phyloP scores from a whole-genome alignment of 53 echinoderm and acorn worm genomes.

The Glandiceps talaboti region DNA sequence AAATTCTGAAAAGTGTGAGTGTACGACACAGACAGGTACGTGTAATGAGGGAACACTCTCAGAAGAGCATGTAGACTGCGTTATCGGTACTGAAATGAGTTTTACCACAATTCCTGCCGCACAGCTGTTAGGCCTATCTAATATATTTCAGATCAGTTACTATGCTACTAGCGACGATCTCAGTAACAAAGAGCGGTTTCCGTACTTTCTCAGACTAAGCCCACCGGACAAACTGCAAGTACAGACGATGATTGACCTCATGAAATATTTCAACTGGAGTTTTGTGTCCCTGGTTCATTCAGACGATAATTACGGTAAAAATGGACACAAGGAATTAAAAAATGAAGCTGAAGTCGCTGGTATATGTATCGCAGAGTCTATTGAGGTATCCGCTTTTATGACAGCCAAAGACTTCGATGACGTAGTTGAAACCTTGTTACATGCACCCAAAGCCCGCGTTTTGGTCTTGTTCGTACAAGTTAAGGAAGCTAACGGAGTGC shows the following conservation, averaged over 20 bases:
- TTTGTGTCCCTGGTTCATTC: constrained; percentile 41
- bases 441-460: constrained; percentile 26
- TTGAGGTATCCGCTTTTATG: constrained; percentile 8
- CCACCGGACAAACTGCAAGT: constrained; percentile 40
- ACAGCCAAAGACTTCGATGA: not conserved
- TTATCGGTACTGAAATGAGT: constrained; percentile 35
- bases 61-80: not conserved
- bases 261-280: constrained; percentile 24
- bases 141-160: constrained; percentile 33
- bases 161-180: constrained; percentile 40
- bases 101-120: constrained; percentile 28
- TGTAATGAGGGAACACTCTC: not conserved
- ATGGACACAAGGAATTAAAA: constrained; percentile 23
- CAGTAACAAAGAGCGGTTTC: constrained; percentile 14
- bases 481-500: constrained; percentile 38
- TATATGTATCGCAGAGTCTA: constrained; percentile 26
- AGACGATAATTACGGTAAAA: constrained; percentile 41
- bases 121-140: constrained; percentile 19
- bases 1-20: not conserved
- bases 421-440: constrained; percentile 2
- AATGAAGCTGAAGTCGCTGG: constrained; percentile 3
- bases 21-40: not conserved
- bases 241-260: constrained; percentile 27
- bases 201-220: constrained; percentile 32
- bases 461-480: constrained; percentile 43